phyloP scores from a whole-genome alignment of 2,113 vertebrate genomes.

The Apistogramma diplotaenia region DNA sequence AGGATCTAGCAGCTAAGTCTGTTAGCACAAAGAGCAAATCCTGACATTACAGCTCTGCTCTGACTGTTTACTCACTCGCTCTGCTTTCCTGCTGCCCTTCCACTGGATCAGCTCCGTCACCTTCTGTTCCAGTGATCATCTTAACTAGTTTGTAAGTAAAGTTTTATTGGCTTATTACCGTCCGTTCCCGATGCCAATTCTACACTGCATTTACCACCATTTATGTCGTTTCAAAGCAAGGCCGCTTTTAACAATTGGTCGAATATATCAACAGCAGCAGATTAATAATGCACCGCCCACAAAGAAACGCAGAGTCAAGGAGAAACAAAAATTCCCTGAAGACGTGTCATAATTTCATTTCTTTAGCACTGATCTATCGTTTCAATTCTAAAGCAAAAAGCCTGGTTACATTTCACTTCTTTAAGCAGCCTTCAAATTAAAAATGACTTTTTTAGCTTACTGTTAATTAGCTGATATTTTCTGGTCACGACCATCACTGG shows the following conservation, averaged over 20 bases:
- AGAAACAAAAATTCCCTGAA: background rate
- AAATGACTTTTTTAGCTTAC: no score
- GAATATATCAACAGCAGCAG: background rate
- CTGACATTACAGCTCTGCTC: background rate
- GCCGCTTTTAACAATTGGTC: background rate
- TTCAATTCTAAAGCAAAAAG: no score
- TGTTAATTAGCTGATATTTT: background rate
- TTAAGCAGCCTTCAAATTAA: no score
- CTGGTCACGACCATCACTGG: no score
- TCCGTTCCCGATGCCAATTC: background rate
- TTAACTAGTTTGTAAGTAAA: background rate
- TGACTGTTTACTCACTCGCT: background rate
- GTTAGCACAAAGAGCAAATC: constrained; percentile 7
- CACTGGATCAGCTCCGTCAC: background rate
- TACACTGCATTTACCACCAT: background rate
- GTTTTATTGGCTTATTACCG: background rate
- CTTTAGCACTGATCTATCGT: no score
- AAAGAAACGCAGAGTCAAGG: background rate
- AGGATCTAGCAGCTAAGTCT: constrained; percentile 46
- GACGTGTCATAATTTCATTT: no score
- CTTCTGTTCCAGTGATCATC: background rate
- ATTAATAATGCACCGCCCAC: constrained; percentile 55
- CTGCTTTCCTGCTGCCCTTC: background rate
- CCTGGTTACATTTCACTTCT: no score
- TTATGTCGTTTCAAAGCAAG: background rate